Evolutionary conservation across 2,113 vertebrate species (phyloP), one percentile per base, ranked within the genome.

Genomic region (Actinemys pallida): DNA sequence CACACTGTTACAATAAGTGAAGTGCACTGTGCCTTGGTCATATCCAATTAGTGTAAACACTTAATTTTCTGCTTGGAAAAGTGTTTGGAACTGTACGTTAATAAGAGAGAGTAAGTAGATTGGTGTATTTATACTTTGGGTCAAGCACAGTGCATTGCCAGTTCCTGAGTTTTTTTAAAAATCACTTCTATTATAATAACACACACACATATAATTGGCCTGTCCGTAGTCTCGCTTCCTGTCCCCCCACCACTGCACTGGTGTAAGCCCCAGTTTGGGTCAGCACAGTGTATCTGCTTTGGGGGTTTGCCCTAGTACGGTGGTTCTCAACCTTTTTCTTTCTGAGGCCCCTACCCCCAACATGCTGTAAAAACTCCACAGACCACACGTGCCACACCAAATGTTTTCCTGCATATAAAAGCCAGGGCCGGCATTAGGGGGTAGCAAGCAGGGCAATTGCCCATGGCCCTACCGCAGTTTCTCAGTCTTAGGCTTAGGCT

Each of bases 91-190:
- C 65, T 90, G 86, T 31, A 10, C 0, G 72, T 87, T 82, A 92
- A 79, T 79, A 56, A 81, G 90, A 96, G 87, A 91, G 86, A 82
- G 87, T 87, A 65, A 94, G 91, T 80, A 69, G 62, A 56, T 88
- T 88, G 75, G 75, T 88, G 80, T 95, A 94, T 90, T 96, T 97
- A 94, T 94, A 95, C 88, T 92, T 95, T 94, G 76, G 45, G 95
- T 91, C 91, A 93, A 94, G 94, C 91, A 93, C 96, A 96, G 93
- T 90, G 76, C 87, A 5, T 0, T 10, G 92, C 88, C 25, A 49
- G 57, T 10, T 27, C 20, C 22, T 31, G 10, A 39, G 1, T 25
- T 5, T 2, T 1, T 79, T 8, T 53, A 6, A 2, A 69, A 78
- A 42, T 20, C 4, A 17, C n/a, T 82, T 72, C 17, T 90, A 14